A percentile compares a stretch with the other conserved stretches of the same genome.
These are phyloP conservation scores for Ameiurus melas DNA, from an alignment of 2,113 vertebrate genomes.

Conservation along the genomic window DNA sequence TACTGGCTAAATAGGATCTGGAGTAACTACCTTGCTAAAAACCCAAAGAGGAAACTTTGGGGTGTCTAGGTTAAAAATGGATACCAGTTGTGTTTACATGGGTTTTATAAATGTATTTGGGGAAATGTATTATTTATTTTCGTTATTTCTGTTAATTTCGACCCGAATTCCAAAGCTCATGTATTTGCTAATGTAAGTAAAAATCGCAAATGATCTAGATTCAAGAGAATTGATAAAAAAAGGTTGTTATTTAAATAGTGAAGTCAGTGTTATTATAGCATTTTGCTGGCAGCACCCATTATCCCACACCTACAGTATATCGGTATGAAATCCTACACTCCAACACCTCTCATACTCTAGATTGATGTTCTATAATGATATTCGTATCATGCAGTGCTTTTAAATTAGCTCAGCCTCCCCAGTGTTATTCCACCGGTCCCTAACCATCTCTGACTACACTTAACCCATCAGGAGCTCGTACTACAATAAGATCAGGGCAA, in stretches of 20 bases:
- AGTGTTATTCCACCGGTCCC: conserved; percentile 21
- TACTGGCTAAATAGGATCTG: not conserved
- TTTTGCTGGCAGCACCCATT: not conserved
- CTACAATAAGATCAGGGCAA: conserved; percentile 11
- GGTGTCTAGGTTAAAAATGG: not conserved
- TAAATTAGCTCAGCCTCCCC: conserved; percentile 38
- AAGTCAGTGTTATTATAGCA: not conserved
- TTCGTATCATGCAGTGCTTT: conserved; percentile 26
- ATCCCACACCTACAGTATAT: not conserved
- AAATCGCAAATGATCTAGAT: not conserved
- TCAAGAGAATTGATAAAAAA: not conserved
- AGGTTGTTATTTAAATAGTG: not conserved
- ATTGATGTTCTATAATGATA: conserved; percentile 33
- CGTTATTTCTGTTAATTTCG: not conserved
- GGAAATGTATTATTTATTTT: too few relatives aligned
- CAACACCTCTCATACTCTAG: conserved; percentile 1
- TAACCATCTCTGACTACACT: conserved; percentile 21
- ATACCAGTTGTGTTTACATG: too few relatives aligned
- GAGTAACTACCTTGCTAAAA: not conserved
- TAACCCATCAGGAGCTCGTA: conserved; percentile 27
- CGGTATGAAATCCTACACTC: conserved; percentile 2
- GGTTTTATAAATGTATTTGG: not conserved
- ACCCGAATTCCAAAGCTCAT: not conserved
- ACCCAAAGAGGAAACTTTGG: not conserved
- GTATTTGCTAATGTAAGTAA: not conserved